These are phyloP conservation scores for Phymorhynchus buccinoides DNA, from an alignment of 1,140 invertebrate genomes.

Conservation along the genomic window DNA sequence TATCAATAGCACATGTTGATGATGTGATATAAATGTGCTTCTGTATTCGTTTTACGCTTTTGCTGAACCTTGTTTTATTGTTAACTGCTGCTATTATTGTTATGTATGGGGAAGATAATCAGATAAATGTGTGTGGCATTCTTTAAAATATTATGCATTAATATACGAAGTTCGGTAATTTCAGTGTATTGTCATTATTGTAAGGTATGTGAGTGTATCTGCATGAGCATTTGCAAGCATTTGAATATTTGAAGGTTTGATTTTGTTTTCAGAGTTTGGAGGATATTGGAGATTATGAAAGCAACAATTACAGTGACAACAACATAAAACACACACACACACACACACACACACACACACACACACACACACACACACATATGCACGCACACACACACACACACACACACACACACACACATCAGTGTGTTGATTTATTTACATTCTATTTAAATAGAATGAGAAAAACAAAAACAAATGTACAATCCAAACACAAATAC, in stretches of 20 bases:
- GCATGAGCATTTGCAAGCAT: not conserved
- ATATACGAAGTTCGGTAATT: not conserved
- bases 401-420: slow-evolving; percentile 3
- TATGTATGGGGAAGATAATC: too few species aligned
- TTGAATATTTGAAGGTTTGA: not conserved
- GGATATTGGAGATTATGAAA: not conserved
- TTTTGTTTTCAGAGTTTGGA: not conserved
- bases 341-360: slow-evolving; percentile 10
- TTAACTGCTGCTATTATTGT: too few species aligned
- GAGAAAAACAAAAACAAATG: not conserved
- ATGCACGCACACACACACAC: not conserved
- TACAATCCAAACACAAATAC: not conserved
- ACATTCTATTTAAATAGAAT: not conserved
- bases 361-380: not conserved
- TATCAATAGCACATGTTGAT: too few species aligned
- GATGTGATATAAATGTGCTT: too few species aligned
- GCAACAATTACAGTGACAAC: not conserved
- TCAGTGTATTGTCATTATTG: not conserved
- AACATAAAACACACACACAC: not conserved
- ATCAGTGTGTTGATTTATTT: not conserved
- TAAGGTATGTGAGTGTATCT: not conserved
- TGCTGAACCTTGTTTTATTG: too few species aligned
- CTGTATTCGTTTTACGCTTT: too few species aligned
- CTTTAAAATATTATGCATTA: not conserved
- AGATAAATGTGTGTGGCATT: too few species aligned